A percentile compares a stretch with the other conserved stretches of the same genome.
Conservation (phyloP, 2,113 vertebrate genomes). For the Chroicocephalus ridibundus region DNA sequence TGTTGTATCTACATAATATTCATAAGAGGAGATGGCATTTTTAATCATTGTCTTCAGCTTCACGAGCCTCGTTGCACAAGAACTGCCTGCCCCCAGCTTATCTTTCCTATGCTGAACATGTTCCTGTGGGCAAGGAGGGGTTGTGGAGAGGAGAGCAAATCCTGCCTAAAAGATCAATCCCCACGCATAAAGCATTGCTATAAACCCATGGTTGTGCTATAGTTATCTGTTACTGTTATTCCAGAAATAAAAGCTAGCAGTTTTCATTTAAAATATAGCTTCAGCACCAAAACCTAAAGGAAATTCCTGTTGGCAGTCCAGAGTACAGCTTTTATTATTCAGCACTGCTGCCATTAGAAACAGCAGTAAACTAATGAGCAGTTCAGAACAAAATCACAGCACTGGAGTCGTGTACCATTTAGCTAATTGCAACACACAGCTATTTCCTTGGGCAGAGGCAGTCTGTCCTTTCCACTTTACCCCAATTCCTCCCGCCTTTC, state of each 20-base stretch:
- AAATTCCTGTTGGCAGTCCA: neutral
- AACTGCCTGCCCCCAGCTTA: neutral
- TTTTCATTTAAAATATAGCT: constrained; percentile 20
- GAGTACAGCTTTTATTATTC: constrained; percentile 4
- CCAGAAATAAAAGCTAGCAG: constrained; percentile 16
- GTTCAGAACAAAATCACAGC: neutral
- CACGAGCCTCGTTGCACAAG: neutral
- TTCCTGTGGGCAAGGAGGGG: neutral
- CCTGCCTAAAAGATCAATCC: neutral
- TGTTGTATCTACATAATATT: neutral
- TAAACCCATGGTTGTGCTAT: neutral
- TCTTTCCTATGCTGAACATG: neutral
- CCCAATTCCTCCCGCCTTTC: neutral
- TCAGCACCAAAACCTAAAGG: constrained; percentile 5
- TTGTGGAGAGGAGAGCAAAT: neutral
- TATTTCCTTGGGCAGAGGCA: neutral
- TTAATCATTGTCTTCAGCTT: neutral
- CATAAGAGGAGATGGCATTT: neutral
- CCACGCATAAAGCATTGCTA: neutral
- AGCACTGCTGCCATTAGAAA: neutral
- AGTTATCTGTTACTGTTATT: neutral
- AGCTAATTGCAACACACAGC: constrained; percentile 11
- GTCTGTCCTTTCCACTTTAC: neutral
- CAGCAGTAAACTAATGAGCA: neutral
- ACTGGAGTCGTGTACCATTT: neutral